Base-by-base conservation (phyloP, 2,113 vertebrate genomes). In the Jacana jacana region DNA sequence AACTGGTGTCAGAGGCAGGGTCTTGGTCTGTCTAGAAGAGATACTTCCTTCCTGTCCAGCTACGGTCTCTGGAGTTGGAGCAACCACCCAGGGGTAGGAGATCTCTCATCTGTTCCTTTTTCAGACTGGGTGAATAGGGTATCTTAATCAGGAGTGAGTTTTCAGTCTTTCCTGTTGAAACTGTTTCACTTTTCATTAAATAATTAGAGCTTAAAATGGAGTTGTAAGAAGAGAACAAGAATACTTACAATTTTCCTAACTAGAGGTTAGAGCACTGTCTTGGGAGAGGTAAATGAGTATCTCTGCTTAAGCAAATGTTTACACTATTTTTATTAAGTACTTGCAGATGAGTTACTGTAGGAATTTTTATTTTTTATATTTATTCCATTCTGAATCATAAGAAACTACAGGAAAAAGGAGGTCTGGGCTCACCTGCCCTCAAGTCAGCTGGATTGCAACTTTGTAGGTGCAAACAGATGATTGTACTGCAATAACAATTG, bases 401-500 rank as follows among this genome's bases (percentile, higher is more conserved):
- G 86, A 66, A 95, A 19, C 9, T 9, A 1, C 27, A 76, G 86
- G 65, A 68, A 81, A n/a, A 30, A 17, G 80, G 55, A 91, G 88
- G 18, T 60, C 55, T 75, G 46, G 72, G 72, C 69, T 93, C 83
- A 78, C 46, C 76, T 81, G 69, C 69, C 64, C 76, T 49, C 7
- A 2, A 14, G 40, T 69, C 72, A 75, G 64, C 80, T 75, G 80
- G 7, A 40, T 60, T 48, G 39, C 33, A 58, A 31, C 73, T 87
- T 3, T 30, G 77, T n/a, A 66, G 80, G 81, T 82, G 77, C 91
- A 91, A 92, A 81, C 63, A 91, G 70, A 69, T 80, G 81, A 54
- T 89, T 35, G 30, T 44, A 33, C n/a, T 55, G 75, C 91, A 63
- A 6, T 27, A 73, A 49, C 76, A 60, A 17, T 42, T 22, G 66